phyloP scores from a whole-genome alignment of 2,888 invertebrate species.

The Pristionchus arcanus region DNA sequence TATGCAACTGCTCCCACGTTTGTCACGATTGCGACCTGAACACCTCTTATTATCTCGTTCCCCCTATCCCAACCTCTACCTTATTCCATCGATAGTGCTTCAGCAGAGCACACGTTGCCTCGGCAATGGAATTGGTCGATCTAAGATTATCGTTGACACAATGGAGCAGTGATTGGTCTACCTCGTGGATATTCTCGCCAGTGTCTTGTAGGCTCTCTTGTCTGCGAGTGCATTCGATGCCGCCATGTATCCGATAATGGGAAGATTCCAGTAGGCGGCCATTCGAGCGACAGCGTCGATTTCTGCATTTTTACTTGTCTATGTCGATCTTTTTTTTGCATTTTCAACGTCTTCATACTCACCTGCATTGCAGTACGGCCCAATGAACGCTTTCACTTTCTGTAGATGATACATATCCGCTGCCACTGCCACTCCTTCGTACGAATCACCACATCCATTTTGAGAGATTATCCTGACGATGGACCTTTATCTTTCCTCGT shows the following conservation, averaged over 20 bases:
- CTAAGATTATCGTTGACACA: conserved; percentile 56
- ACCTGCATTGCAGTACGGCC: conserved; percentile 69
- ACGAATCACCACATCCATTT: conserved; percentile 69
- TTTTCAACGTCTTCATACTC: background rate
- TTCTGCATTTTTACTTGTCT: background rate
- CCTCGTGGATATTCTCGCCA: conserved; percentile 33
- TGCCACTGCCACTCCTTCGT: conserved; percentile 68
- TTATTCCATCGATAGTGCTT: conserved; percentile 76
- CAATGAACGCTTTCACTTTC: conserved; percentile 70
- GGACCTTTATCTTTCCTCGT: background rate
- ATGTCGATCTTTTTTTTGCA: background rate
- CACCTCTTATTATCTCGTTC: background rate
- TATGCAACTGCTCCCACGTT: conserved; percentile 76
- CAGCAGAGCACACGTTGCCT: conserved; percentile 73
- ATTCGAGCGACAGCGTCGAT: conserved; percentile 51
- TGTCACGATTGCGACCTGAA: conserved; percentile 73
- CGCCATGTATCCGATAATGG: conserved; percentile 53
- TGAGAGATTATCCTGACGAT: conserved; percentile 61
- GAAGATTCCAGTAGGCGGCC: conserved; percentile 53
- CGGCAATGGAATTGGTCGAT: conserved; percentile 77
- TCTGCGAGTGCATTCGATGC: conserved; percentile 27
- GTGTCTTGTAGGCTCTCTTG: conserved; percentile 43
- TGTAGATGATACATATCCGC: conserved; percentile 71
- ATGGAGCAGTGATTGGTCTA: background rate
- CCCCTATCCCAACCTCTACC: conserved; percentile 57